Percentiles rank a stretch among this genome's conserved stretches.
Conservation (phyloP, 2,797 vertebrate species). For the Anguilla megastoma region DNA sequence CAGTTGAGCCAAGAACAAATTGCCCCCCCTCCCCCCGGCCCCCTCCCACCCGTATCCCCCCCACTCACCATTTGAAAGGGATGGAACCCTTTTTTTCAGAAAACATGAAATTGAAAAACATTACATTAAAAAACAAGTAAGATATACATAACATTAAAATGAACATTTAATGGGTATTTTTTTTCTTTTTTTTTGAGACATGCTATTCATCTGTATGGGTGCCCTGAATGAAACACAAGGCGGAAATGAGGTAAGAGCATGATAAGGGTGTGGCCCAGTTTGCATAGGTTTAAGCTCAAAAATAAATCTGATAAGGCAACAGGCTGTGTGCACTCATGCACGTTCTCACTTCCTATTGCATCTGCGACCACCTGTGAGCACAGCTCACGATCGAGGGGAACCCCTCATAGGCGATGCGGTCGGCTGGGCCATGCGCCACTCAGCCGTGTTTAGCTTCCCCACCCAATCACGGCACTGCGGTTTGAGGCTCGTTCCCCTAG, state of each 20-base stretch:
- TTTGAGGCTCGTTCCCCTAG: neutral
- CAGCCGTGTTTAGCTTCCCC: too few relatives aligned
- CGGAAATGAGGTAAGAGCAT: too few relatives aligned
- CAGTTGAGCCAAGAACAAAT: constrained; percentile 20
- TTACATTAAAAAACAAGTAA: neutral
- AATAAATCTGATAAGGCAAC: neutral
- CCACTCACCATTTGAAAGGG: too few relatives aligned
- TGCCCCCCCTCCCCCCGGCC: neutral
- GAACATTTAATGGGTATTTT: too few relatives aligned
- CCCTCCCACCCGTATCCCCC: too few relatives aligned
- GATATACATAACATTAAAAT: too few relatives aligned
- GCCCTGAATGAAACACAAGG: too few relatives aligned
- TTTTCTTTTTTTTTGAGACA: too few relatives aligned
- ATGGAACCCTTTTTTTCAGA: too few relatives aligned
- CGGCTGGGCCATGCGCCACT: too few relatives aligned
- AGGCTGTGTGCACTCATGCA: neutral
- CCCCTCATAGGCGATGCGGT: neutral
- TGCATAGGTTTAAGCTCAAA: neutral
- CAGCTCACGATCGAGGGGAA: neutral
- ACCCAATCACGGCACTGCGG: neutral
- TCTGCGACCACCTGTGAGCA: neutral
- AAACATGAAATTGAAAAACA: neutral
- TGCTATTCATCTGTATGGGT: too few relatives aligned
- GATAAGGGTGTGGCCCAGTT: neutral
- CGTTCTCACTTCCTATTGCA: neutral